Conservation (phyloP, 2,888 invertebrate genomes). For the Drosophila parthenogenetica region DNA sequence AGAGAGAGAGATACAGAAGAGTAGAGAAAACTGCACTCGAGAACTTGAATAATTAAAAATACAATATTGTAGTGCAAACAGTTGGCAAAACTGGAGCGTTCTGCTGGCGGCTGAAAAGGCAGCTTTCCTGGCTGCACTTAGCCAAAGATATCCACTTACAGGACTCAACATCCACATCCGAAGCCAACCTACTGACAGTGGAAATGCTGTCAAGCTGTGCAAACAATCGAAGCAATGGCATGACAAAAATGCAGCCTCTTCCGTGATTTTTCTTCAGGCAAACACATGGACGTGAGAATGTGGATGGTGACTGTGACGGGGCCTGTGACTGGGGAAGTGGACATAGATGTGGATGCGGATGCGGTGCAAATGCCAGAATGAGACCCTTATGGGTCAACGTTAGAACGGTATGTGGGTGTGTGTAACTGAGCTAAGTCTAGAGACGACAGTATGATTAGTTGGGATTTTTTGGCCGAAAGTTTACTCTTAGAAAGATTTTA, state of each 20-base stretch:
- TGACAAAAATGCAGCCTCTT: slow-evolving; percentile 54
- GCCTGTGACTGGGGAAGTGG: background rate
- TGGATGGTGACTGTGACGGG: slow-evolving; percentile 5
- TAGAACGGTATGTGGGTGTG: background rate
- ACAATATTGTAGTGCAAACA: slow-evolving; percentile 71
- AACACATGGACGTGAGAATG: slow-evolving; percentile 34
- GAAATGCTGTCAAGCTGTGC: slow-evolving; percentile 70
- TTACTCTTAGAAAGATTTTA: no score
- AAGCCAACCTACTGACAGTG: slow-evolving; percentile 51
- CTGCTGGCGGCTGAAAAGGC: slow-evolving; percentile 36
- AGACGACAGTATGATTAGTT: slow-evolving; percentile 28
- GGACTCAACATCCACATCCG: slow-evolving; percentile 33
- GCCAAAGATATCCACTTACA: slow-evolving; percentile 73
- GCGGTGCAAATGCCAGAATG: slow-evolving; percentile 16
- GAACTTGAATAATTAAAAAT: slow-evolving; percentile 72
- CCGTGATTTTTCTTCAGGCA: slow-evolving; percentile 48
- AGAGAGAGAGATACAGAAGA: background rate
- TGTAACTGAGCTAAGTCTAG: slow-evolving; percentile 12
- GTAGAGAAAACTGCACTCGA: slow-evolving; percentile 42
- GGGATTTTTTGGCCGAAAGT: background rate
- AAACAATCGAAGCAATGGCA: slow-evolving; percentile 65
- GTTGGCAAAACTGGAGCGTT: slow-evolving; percentile 54
- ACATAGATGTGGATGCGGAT: slow-evolving; percentile 6
- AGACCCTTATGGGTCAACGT: slow-evolving; percentile 17
- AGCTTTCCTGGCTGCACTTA: slow-evolving; percentile 56